Evolutionary conservation across 2,888 invertebrate genomes (phyloP), one percentile per base, ranked within the genome.

Genomic region (Sussaba pulchella): DNA sequence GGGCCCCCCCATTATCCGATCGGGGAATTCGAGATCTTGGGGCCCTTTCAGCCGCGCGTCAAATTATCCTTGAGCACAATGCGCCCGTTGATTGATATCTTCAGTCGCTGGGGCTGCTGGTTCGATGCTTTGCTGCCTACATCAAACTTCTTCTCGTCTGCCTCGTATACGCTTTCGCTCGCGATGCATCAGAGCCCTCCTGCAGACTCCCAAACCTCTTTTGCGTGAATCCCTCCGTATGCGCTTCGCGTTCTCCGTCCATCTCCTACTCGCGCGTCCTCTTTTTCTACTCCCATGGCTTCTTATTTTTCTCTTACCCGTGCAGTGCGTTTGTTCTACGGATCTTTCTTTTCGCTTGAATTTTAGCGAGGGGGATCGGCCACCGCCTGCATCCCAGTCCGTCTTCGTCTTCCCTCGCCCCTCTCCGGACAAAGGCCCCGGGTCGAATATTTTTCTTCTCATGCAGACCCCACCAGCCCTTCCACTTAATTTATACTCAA

Each of bases 51-150:
- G 84, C 87, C 88, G 88, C 89, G 90, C 89, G 90, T 90, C 90
- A 90, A 90, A 90, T 90, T 90, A 90, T 90, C 90, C 89, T 85
- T 71, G 87, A 84, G 89, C 87, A 90, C 90, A 90, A 90, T 90
- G 89, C 85, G 89, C 88, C 87, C 87, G 90, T 90, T 90, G 90
- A 90, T 90, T 90, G 89, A 90, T 90, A 90, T 90, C 90, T 90
- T 90, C 88, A 88, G 90, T 89, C 87, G 89, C 63, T 69, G 83
- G 69, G 64, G 79, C 74, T 74, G 67, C 21, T 70, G 79, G 67
- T 67, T 43, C n/a, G n/a, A 12, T 43, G 43, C n/a, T 14, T 36
- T 21, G 70, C 75, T 73, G 75, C 52, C 52, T 74, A 57, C 63
- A 59, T 45, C 71, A 61, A 66, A 74, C 66, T 63, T 64, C 66